These are phyloP conservation scores for Vespertilio murinus DNA, from an alignment of 2,797 vertebrate species.

Conservation along the genomic window DNA sequence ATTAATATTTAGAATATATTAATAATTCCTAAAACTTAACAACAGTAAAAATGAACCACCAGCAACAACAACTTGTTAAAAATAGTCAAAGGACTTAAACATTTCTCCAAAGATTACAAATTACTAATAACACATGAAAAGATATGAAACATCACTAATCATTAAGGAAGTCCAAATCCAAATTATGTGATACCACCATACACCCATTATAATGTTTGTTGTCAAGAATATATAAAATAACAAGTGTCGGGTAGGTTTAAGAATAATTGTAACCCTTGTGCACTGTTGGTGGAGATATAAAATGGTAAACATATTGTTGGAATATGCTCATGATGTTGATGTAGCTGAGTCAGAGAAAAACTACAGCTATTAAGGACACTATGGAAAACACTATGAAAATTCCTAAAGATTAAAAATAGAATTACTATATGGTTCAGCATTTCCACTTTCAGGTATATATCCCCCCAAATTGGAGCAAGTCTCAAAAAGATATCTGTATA, in stretches of 20 bases:
- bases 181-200: neutral
- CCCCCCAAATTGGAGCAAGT: neutral
- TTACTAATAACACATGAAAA: neutral
- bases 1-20: neutral
- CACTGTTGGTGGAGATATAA: neutral
- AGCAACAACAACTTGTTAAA: neutral
- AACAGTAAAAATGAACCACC: neutral
- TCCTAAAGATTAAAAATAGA: neutral
- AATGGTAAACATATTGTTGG: neutral
- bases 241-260: neutral
- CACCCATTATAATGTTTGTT: neutral
- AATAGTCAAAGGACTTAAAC: neutral
- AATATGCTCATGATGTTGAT: too few relatives aligned
- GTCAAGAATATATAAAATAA: neutral
- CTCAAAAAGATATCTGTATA: neutral
- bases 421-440: neutral
- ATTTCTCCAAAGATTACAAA: neutral
- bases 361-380: too few relatives aligned
- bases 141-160: neutral
- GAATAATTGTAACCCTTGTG: neutral
- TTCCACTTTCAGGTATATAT: neutral
- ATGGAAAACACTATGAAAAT: neutral
- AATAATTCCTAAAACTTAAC: neutral
- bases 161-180: neutral
- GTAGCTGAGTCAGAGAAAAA: too few relatives aligned